Evolutionary conservation across 2,888 invertebrate species (phyloP).

Genomic region (Rhogogaster chlorosoma): DNA sequence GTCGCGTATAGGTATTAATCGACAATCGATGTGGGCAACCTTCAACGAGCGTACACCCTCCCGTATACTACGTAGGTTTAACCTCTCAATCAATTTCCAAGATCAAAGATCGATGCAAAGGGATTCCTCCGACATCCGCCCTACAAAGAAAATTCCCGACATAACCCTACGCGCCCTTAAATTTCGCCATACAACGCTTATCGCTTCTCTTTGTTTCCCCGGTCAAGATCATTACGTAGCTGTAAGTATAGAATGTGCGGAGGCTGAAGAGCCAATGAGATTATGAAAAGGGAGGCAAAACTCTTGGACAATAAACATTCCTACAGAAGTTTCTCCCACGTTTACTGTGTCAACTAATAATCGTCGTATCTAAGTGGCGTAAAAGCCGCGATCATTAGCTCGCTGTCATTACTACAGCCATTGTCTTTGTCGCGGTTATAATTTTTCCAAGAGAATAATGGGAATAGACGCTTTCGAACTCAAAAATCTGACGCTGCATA

Average conservation of each 20-base stretch:
- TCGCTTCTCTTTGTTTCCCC: neutral
- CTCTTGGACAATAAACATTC: slow-evolving; percentile 14
- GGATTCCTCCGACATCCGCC: neutral
- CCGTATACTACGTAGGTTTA: neutral
- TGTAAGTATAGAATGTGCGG: neutral
- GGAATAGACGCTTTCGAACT: neutral
- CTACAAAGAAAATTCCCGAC: neutral
- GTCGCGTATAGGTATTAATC: neutral
- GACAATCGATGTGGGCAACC: slow-evolving; percentile 19
- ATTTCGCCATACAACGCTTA: neutral
- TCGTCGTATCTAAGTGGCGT: neutral
- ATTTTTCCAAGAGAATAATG: neutral
- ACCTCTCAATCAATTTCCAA: slow-evolving; percentile 5
- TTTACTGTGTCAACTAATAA: neutral
- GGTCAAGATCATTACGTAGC: slow-evolving; percentile 31
- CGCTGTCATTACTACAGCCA: neutral
- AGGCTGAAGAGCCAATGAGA: neutral
- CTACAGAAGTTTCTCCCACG: neutral
- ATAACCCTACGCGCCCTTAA: neutral
- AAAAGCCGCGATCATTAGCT: slow-evolving; percentile 10
- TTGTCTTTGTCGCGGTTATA: neutral
- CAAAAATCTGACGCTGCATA: neutral
- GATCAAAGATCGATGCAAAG: neutral
- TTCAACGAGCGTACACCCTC: neutral
- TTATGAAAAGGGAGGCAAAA: neutral